Percentiles rank a stretch among this genome's conserved stretches.
These are phyloP conservation scores for Chelon labrosus DNA, from an alignment of 2,797 vertebrate species.

Conservation along the genomic window DNA sequence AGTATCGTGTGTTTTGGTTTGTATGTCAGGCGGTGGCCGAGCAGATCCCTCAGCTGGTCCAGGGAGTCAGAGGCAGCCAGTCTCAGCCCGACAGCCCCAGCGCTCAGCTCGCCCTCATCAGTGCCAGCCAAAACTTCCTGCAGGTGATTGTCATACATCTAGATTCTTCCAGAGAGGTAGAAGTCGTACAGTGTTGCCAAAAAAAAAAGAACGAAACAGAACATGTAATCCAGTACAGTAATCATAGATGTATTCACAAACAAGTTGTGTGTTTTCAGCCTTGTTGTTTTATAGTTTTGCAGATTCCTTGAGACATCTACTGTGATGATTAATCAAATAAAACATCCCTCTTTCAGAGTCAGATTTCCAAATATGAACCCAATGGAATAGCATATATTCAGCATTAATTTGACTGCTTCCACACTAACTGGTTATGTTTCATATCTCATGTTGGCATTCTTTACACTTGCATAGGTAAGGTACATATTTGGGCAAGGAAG, in stretches of 20 bases:
- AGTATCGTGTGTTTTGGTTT: conserved; percentile 5
- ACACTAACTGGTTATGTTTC: no score
- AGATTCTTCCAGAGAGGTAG: not conserved
- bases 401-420: no score
- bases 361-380: no score
- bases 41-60: conserved; percentile 97
- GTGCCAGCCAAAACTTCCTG: conserved; percentile 96
- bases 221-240: not conserved
- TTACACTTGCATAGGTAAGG: no score
- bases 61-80: conserved; percentile 96
- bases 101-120: conserved; percentile 94
- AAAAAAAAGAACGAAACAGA: not conserved
- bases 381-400: no score
- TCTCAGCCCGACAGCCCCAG: conserved; percentile 97
- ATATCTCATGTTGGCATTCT: no score
- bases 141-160: conserved; percentile 83
- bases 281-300: not conserved
- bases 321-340: no score
- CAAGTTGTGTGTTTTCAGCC: no score
- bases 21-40: conserved; percentile 91
- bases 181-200: not conserved
- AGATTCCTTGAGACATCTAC: not conserved
- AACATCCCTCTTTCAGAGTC: no score
- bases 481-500: no score
- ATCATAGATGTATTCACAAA: not conserved